Base-by-base conservation (phyloP, 2,797 vertebrate genomes). In the Amphiprion clarkii region DNA sequence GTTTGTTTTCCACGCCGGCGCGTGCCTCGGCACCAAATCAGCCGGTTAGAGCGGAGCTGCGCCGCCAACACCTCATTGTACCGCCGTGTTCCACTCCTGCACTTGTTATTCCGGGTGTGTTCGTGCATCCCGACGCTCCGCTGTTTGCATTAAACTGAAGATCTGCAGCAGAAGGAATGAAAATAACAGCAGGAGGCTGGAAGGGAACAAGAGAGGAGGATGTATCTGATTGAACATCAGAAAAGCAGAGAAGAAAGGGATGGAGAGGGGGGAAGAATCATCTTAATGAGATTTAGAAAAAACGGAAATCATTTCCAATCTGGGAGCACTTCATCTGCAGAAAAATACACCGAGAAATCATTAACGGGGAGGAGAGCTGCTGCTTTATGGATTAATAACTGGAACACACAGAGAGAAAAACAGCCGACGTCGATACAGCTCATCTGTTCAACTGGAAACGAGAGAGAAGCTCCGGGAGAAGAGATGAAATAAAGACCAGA, bases 1-100 rank as follows among this genome's bases (percentile, higher is more conserved):
- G 75, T 79, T 88, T 87, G 81, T 87, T 90, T 86, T 86, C 65
- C 63, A 83, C 79, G 86, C 81, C 59, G 21, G 70, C 67, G 63
- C 84, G 84, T 89, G 89, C 79, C 86, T 87, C 60, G 0, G 81
- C 86, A 79, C 79, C 64, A 58, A 82, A 81, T 87, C 81, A 79
- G 56, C 82, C 62, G 83, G 84, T 90, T 87, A 90, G 78, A 73
- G 56, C 11, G 21, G 61, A 78, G 76, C 44, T 25, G n/a, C 9
- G 71, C 19, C 52, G 65, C 60, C 60, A 27, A 27, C 27, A 27
- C 27, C 78, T 71, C 6, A 59, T 16, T 23, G 39, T 44, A 13
- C 27, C 36, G 65, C 59, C 33, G 60, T 63, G 57, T 59, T 48
- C 69, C 52, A 11, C 42, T 9, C 33, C 13, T 39, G 7, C n/a